Evolutionary conservation across 1,140 invertebrate genomes (phyloP).

Genomic region (Drosophila kikkawai): DNA sequence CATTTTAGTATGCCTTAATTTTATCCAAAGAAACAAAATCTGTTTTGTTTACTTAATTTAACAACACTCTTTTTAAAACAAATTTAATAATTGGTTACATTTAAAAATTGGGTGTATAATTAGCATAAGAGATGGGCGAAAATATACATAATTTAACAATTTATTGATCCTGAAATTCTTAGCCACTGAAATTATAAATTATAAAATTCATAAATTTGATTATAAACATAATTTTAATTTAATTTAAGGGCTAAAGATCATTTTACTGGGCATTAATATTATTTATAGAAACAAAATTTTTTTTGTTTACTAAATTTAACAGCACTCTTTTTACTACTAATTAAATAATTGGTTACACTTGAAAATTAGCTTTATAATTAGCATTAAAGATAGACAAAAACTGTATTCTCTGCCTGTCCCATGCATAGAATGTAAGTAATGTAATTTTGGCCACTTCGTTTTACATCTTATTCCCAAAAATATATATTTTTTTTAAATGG

Average conservation of each 20-base stretch:
- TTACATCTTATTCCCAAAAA: too few relatives aligned
- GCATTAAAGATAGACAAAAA: neutral
- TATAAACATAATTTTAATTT: slow-evolving; percentile 1
- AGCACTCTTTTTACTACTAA: neutral
- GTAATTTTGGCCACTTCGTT: too few relatives aligned
- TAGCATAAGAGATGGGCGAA: too few relatives aligned
- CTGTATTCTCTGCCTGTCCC: too few relatives aligned
- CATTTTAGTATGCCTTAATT: neutral
- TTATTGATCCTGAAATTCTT: slow-evolving; percentile 13
- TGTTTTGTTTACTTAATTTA: neutral
- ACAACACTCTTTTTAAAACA: neutral
- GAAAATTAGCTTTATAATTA: neutral
- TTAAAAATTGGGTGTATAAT: neutral
- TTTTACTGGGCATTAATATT: neutral
- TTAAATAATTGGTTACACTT: neutral
- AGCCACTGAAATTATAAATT: slow-evolving; percentile 20
- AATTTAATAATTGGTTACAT: neutral
- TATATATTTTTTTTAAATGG: too few relatives aligned
- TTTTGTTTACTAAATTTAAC: neutral
- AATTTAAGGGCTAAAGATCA: neutral
- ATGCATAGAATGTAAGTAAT: too few relatives aligned
- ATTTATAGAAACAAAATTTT: neutral
- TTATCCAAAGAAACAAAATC: neutral
- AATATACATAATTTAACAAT: neutral
- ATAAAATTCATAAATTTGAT: neutral